Evolutionary conservation across 2,888 invertebrate species (phyloP).

Genomic region (Colostygia pectinataria): DNA sequence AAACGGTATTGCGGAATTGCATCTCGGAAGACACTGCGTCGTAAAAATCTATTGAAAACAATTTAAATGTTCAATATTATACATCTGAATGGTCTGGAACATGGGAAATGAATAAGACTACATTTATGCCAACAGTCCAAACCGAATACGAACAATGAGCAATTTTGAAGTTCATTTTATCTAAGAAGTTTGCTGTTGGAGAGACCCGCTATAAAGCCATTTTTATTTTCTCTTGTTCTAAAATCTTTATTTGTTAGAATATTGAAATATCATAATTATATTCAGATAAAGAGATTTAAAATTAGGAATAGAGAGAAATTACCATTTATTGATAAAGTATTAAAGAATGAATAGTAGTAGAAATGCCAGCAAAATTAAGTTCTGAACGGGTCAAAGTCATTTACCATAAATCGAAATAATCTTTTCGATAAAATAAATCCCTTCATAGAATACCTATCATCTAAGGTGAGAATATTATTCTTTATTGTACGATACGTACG

Average conservation of each 20-base stretch:
- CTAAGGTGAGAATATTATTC: no score
- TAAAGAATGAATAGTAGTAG: no score
- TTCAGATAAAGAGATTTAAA: no score
- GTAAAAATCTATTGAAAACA: slow-evolving; percentile 51
- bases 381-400: no score
- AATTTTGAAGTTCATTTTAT: slow-evolving; percentile 55
- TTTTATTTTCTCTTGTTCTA: slow-evolving; percentile 35
- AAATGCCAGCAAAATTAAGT: not conserved
- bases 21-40: slow-evolving; percentile 37
- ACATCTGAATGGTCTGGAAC: slow-evolving; percentile 52
- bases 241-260: slow-evolving; percentile 37
- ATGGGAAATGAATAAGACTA: slow-evolving; percentile 70
- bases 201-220: slow-evolving; percentile 40
- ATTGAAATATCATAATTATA: not conserved
- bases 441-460: not conserved
- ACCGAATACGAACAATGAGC: slow-evolving; percentile 58
- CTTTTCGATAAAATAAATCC: not conserved
- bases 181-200: slow-evolving; percentile 48
- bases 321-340: slow-evolving; percentile 3
- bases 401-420: no score
- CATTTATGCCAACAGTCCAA: slow-evolving; percentile 68
- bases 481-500: no score
- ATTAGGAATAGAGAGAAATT: no score
- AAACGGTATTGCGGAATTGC: slow-evolving; percentile 27
- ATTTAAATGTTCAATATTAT: slow-evolving; percentile 55